Evolutionary conservation across 64 coral and sea anemone genomes (phyloP).

Genomic region (Pocillopora damicornis): DNA sequence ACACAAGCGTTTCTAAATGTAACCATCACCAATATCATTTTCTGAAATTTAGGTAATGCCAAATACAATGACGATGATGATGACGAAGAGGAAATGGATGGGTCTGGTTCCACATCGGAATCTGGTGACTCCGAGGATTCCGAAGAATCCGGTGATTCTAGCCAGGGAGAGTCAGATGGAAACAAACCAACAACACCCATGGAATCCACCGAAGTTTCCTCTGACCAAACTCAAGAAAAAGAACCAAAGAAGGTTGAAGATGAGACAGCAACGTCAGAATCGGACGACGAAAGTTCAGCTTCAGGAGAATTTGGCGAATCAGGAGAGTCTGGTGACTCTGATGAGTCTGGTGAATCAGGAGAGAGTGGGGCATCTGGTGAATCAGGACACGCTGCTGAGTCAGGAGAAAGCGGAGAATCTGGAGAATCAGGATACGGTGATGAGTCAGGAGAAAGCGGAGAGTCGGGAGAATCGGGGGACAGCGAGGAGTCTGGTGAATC

Average conservation of each 20-base stretch:
- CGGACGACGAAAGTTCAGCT: conserved; percentile 1
- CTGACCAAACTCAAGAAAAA: neutral
- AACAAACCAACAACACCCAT: neutral
- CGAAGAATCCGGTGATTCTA: conserved; percentile 78
- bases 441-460: conserved; percentile 15
- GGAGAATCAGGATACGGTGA: conserved; percentile 20
- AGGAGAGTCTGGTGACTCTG: conserved; percentile 31
- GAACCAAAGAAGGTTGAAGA: neutral
- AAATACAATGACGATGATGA: conserved; percentile 8
- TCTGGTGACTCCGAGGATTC: conserved; percentile 70
- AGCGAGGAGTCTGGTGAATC: neutral
- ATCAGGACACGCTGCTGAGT: conserved; percentile 1
- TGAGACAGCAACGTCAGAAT: neutral
- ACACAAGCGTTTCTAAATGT: too few relatives aligned
- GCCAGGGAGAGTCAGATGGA: conserved; percentile 66
- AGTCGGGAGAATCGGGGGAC: conserved; percentile 9
- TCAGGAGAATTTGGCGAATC: conserved; percentile 18
- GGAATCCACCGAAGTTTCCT: neutral
- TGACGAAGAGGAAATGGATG: conserved; percentile 88
- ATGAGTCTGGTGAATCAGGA: neutral
- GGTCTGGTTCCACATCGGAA: conserved; percentile 88
- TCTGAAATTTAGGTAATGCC: neutral
- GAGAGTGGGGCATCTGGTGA: conserved; percentile 36
- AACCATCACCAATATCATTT: neutral
- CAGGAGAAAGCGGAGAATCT: neutral